These are phyloP conservation scores for Sula dactylatra DNA, from an alignment of 2,113 vertebrate species.

Conservation along the genomic window DNA sequence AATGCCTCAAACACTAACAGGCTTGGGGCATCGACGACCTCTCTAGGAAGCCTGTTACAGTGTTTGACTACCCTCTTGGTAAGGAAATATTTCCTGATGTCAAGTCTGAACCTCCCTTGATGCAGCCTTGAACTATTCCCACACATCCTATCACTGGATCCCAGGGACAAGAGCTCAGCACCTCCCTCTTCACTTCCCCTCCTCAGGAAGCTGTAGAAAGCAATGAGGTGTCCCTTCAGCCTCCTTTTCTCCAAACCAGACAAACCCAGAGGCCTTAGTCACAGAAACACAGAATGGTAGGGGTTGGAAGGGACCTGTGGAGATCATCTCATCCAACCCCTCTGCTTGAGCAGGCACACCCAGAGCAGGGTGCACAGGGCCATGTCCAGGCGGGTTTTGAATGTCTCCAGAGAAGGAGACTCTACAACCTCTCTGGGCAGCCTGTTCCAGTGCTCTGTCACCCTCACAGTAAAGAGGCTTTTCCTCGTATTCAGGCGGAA, in stretches of 20 bases:
- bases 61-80: background rate
- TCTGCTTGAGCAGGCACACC: too few relatives aligned
- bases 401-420: too few relatives aligned
- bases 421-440: too few relatives aligned
- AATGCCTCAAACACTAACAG: background rate
- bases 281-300: too few relatives aligned
- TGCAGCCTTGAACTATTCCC: background rate
- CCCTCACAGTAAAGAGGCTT: too few relatives aligned
- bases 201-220: background rate
- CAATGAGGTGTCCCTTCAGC: background rate
- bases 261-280: background rate
- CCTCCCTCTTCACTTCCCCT: background rate
- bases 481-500: too few relatives aligned
- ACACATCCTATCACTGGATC: background rate
- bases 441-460: too few relatives aligned
- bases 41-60: background rate
- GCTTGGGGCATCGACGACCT: fast-evolving
- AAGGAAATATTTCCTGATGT: background rate
- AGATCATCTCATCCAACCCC: too few relatives aligned
- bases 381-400: too few relatives aligned
- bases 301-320: too few relatives aligned
- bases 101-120: background rate
- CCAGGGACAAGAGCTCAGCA: background rate
- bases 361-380: too few relatives aligned
- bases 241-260: background rate